Evolutionary conservation across 2,113 vertebrate genomes (phyloP), one percentile per base, ranked within the genome.

Genomic region (Chaetodon trifascialis): DNA sequence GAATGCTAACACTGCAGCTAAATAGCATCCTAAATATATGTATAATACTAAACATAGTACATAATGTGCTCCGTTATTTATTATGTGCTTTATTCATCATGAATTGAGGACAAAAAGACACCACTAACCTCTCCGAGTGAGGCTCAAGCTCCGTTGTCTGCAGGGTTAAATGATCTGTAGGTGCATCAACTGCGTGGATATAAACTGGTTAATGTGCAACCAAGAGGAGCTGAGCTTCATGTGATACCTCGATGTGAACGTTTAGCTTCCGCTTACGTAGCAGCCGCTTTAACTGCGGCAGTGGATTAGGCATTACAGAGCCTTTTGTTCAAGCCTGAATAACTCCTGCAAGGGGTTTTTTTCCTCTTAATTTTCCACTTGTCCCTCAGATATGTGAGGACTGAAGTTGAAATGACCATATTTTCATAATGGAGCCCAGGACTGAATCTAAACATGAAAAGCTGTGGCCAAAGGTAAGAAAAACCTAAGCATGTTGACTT

Each of bases 131-230:
- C 44, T 23, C 51, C 2, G 0, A 8, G 8, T 23, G 44, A 77
- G 52, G 23, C 17, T 59, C 5, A 7, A 11, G n/a, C 58, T 51
- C 17, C 12, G 7, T 19, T 59, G 19, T 72, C 36, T 36, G n/a
- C 71, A 30, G 30, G 17, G 52, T 47, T 46, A 40, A 73, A 52
- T 56, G 60, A 73, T 62, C 81, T 66, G 75, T 79, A 64, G 72
- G 25, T 76, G 47, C 51, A 69, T 79, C 59, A 62, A 89, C 76
- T 49, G 30, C 47, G 65, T 38, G 47, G 16, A 65, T 49, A 83
- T 67, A 67, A 84, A 70, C 63, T 74, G 64, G 94, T 95, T 94
- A 94, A 95, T 93, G 84, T 89, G 74, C 89, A 93, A 94, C 93
- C 76, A 56, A 62, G 74, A 52, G 60, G 51, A 63, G 42, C 69